phyloP scores from a whole-genome alignment of 2,888 invertebrate species.

The Chouioia cunea region DNA sequence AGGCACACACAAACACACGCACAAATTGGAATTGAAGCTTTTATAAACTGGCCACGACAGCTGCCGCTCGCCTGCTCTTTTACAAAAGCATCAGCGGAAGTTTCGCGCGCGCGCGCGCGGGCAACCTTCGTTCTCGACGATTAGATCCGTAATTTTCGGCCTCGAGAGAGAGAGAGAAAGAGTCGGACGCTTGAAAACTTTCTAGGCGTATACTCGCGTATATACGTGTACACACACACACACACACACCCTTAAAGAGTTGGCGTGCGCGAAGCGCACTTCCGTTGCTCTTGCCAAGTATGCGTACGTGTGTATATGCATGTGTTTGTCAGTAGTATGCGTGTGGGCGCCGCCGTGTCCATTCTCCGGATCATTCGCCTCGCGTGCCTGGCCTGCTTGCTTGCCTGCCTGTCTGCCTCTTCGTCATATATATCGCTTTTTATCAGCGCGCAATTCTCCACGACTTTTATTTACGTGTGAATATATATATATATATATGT shows the following conservation, averaged over 20 bases:
- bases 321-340: too few species aligned
- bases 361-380: slow-evolving; percentile 31
- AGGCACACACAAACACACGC: too few species aligned
- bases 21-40: slow-evolving; percentile 33
- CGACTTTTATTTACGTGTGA: too few species aligned
- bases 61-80: slow-evolving; percentile 6
- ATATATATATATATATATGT: too few species aligned
- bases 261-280: slow-evolving; percentile 34
- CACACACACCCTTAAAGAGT: too few species aligned
- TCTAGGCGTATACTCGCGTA: too few species aligned
- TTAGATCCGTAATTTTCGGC: slow-evolving; percentile 39
- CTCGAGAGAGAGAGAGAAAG: neutral
- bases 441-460: too few species aligned
- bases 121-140: slow-evolving; percentile 17
- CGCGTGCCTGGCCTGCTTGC: slow-evolving; percentile 7
- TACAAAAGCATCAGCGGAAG: slow-evolving; percentile 43
- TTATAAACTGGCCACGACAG: slow-evolving; percentile 23
- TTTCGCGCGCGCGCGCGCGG: slow-evolving; percentile 24
- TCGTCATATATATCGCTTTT: too few species aligned
- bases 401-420: neutral
- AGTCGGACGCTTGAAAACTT: too few species aligned
- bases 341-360: neutral
- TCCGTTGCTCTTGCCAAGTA: slow-evolving; percentile 25
- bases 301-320: neutral
- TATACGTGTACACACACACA: too few species aligned